Percentiles rank a stretch among this genome's conserved stretches.
phyloP scores from a whole-genome alignment of 2,888 invertebrate genomes.

The Amblyteles armatorius region DNA sequence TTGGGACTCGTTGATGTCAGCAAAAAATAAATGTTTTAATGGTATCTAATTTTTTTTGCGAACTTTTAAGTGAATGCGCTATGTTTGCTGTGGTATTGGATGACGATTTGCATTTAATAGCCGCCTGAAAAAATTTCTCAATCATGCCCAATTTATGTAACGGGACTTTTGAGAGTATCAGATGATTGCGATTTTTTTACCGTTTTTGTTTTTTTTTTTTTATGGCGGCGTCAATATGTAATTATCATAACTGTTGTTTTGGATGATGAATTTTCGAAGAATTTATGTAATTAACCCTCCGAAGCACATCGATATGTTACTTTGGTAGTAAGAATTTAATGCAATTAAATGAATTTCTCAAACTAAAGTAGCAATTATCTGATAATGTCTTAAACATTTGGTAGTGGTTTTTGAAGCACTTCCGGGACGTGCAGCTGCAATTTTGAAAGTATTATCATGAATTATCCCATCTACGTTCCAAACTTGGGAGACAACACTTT shows the following conservation, averaged over 20 bases:
- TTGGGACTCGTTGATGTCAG: neutral
- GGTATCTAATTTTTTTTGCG: neutral
- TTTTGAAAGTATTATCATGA: neutral
- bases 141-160: no score
- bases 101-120: no score
- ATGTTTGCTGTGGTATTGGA: no score
- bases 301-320: neutral
- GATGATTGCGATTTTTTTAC: no score
- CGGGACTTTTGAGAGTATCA: no score
- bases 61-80: neutral
- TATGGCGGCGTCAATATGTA: neutral
- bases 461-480: no score
- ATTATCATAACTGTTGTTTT: neutral
- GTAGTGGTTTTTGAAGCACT: neutral
- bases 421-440: neutral
- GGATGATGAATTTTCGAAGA: neutral
- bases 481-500: no score
- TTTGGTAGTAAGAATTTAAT: neutral
- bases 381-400: neutral
- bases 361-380: neutral
- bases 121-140: no score
- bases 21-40: neutral
- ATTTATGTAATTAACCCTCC: neutral
- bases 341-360: neutral
- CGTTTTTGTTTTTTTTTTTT: no score